phyloP scores from a whole-genome alignment of 2,113 vertebrate species.

The Phocoena phocoena region DNA sequence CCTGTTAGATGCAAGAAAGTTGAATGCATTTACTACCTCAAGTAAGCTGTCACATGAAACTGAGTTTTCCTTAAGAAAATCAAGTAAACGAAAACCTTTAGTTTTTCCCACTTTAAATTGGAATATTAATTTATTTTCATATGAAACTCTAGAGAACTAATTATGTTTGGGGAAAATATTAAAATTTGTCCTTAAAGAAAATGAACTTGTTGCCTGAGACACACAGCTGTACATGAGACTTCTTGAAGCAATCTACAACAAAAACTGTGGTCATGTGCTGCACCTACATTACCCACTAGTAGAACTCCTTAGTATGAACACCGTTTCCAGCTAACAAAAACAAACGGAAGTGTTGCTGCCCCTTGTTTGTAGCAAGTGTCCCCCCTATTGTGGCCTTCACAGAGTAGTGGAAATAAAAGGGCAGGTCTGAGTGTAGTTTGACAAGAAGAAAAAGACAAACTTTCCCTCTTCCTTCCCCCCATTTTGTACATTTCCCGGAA shows the following conservation, averaged over 20 bases:
- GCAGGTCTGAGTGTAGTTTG: not conserved
- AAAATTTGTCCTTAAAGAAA: constrained; percentile 40
- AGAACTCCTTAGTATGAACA: not conserved
- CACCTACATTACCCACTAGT: not conserved
- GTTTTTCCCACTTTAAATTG: constrained; percentile 19
- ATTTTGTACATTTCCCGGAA: not conserved
- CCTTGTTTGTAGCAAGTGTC: not conserved
- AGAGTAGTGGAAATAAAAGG: not conserved
- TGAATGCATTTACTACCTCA: constrained; percentile 1
- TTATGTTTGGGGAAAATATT: not conserved
- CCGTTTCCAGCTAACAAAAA: not conserved
- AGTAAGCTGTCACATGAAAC: not conserved
- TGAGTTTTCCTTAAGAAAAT: not conserved
- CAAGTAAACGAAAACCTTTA: not conserved
- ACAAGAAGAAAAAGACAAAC: not conserved
- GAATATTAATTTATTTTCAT: not conserved
- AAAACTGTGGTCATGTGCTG: not conserved
- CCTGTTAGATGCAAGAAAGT: not conserved
- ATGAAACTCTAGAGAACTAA: not conserved
- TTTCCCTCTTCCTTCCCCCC: not conserved
- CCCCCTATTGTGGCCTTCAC: not conserved
- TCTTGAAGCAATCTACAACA: not conserved
- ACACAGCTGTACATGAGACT: not conserved
- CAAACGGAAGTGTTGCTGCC: not conserved
- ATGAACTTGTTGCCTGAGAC: not conserved